phyloP scores from a whole-genome alignment of 2,113 vertebrate genomes.

The Chlamydotis undulata region DNA sequence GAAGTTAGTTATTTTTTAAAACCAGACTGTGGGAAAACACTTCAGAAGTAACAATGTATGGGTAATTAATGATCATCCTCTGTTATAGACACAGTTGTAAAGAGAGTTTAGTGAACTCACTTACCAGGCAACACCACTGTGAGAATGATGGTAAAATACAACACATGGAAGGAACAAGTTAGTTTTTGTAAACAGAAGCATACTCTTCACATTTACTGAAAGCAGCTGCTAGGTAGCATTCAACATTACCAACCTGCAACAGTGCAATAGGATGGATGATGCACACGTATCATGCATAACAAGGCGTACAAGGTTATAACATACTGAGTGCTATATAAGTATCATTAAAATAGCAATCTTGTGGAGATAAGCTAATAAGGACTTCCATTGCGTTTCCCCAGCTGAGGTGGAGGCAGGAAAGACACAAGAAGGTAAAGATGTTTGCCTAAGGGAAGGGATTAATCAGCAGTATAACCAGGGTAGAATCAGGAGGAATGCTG shows the following conservation, averaged over 20 bases:
- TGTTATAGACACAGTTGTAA: background rate
- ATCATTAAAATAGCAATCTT: background rate
- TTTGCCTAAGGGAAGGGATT: background rate
- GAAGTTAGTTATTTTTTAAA: background rate
- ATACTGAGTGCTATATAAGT: accelerated
- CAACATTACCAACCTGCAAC: background rate
- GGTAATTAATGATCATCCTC: background rate
- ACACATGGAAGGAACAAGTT: background rate
- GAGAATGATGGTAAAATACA: background rate
- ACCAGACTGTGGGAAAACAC: background rate
- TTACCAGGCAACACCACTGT: background rate
- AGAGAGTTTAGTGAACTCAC: background rate
- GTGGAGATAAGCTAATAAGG: background rate
- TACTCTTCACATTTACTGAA: background rate
- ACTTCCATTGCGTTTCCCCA: background rate
- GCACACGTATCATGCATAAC: background rate
- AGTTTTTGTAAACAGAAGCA: background rate
- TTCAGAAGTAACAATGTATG: background rate
- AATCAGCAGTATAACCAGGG: background rate
- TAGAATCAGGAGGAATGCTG: background rate
- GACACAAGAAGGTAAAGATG: background rate
- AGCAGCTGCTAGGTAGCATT: background rate
- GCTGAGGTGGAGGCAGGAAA: background rate
- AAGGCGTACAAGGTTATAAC: background rate
- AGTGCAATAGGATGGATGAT: background rate